Base-by-base conservation (phyloP, 2,888 invertebrate species). In the Autographa gamma region DNA sequence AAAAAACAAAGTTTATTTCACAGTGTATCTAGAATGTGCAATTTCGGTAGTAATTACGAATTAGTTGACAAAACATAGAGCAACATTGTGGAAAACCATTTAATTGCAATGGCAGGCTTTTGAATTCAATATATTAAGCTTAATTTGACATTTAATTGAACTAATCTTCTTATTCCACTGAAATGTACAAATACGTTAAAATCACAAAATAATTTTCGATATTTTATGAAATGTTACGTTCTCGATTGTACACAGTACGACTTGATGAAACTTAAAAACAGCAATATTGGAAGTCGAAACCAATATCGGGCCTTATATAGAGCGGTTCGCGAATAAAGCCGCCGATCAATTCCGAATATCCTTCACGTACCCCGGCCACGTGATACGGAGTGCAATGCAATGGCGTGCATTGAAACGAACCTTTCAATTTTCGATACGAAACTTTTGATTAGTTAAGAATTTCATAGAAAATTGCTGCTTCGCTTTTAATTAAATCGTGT, bases 231-330 rank as follows among this genome's bases (percentile, higher is more conserved):
- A 72, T 66, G 69, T 70, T 19, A 66, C 38, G 58, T 38, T 63
- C 63, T 63, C 11, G 60, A 54, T 52, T 34, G 43, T 43, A 71
- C 56, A 60, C 31, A 60, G 61, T 65, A 74, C 77, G 72, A 74
- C 69, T 80, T 66, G 71, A 68, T 76, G 73, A 76, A 81, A 80
- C 79, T 83, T 80, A 77, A 85, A 87, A 85, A 85, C 79, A 83
- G 78, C 85, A 85, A 85, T 85, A 85, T 81, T 78, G 77, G 70
- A 78, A 79, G 70, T 74, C 74, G 77, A 76, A 83, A 80, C 83
- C 85, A 86, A 87, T 88, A 85, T 84, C 80, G 71, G 72, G 74
- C 76, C 71, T 80, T 73, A 78, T 74, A 80, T 76, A 73, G 73
- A 74, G 69, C 71, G 68, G 48, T 71, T 73, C 43, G 60, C 70